phyloP scores from a whole-genome alignment of 64 coral and sea anemone genomes.

The Pocillopora damicornis region DNA sequence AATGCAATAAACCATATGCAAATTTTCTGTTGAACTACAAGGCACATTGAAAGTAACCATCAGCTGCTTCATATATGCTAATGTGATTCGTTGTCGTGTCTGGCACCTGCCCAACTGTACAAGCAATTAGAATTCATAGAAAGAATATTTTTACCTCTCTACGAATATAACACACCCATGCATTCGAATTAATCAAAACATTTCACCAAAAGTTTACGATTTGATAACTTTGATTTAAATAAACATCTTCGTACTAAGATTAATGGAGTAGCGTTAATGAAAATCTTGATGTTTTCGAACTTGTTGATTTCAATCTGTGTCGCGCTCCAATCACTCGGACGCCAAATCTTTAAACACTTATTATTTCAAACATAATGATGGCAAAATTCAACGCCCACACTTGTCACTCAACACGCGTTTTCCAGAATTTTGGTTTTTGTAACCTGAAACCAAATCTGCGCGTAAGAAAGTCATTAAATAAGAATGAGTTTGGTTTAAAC shows the following conservation, averaged over 20 bases:
- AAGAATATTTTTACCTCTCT: background rate
- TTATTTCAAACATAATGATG: background rate
- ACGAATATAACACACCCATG: background rate
- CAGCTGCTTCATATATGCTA: slow-evolving; percentile 38
- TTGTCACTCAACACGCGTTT: background rate
- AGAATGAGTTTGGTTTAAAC: background rate
- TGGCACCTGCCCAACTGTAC: background rate
- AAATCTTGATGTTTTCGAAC: background rate
- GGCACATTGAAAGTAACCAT: background rate
- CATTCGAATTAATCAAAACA: background rate
- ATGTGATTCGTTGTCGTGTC: slow-evolving; percentile 26
- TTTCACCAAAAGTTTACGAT: background rate
- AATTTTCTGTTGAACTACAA: slow-evolving; percentile 26
- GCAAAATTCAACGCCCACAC: background rate
- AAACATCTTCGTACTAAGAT: background rate
- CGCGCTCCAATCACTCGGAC: background rate
- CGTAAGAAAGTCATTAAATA: background rate
- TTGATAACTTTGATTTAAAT: background rate
- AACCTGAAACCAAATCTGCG: background rate
- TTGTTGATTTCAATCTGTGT: background rate
- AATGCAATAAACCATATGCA: slow-evolving; percentile 35
- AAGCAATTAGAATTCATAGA: background rate
- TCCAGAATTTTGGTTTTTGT: background rate
- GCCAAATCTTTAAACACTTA: background rate
- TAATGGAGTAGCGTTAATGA: background rate